Evolutionary conservation across 1,140 invertebrate genomes (phyloP), one percentile per base, ranked within the genome.

Genomic region (Ips typographus): DNA sequence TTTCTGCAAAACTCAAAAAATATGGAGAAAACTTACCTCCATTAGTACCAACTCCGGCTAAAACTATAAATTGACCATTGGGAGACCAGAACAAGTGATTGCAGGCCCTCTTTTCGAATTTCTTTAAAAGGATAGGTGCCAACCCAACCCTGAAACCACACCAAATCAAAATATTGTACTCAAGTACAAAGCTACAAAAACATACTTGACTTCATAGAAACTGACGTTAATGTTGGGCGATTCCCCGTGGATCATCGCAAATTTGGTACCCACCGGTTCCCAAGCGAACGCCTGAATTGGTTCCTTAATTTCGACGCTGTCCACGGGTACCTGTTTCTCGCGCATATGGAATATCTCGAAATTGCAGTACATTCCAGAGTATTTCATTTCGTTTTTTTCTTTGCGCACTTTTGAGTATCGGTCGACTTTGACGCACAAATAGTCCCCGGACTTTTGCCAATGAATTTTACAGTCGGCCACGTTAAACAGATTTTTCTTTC

Each of bases 271-370:
- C 42, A 96, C 87, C 0, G 98, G 97, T 80, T 99, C 98, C 98
- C 98, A 99, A 2, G 95, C 96, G 82, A 99, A 99, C 0, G 95
- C 93, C 74, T 96, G 90, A 65, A 99, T 97, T 0, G 91, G 86
- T 77, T 95, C 93, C 74, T 94, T 94, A 66, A 96, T 94, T 84
- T 99, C 96, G 4, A 98, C 91, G 64, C 94, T 97, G 79, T 99
- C 98, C 0, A 99, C 96, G 0, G 98, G 97, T 72, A 99, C 94
- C 79, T 98, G 92, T 79, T 99, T 99, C 77, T 98, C 96, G 63
- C 94, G 84, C 90, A 99, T 96, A 77, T 98, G 94, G 84, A 99
- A 99, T 71, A 99, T 94, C 84, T 99, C 98, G 83, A 99, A 98
- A 80, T 99, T 99, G 83, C 95, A 98, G 75, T 96, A 97, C 88